Conservation (phyloP, 2,888 invertebrate species). For the Caenorhabditis sp. region DNA sequence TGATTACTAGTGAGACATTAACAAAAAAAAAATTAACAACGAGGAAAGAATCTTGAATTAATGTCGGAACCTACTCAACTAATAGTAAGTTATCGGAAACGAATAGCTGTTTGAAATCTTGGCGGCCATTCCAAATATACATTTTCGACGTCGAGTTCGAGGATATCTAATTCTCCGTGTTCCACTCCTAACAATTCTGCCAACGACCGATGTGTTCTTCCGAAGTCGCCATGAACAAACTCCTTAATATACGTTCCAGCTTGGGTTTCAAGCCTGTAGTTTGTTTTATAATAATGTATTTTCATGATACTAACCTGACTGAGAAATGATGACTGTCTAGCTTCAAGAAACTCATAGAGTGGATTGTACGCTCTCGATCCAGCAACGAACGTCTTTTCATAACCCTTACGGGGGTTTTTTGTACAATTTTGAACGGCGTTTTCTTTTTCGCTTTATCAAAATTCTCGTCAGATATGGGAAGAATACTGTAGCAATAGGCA, state of each 20-base stretch:
- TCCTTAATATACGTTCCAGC: conserved; percentile 89
- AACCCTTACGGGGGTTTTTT: conserved; percentile 72
- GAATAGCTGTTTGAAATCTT: conserved; percentile 24
- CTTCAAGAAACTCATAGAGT: conserved; percentile 64
- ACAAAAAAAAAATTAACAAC: conserved; percentile 23
- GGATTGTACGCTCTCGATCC: conserved; percentile 72
- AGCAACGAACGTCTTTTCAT: conserved; percentile 75
- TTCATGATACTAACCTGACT: conserved; percentile 45
- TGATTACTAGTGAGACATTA: background rate
- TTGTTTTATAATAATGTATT: background rate
- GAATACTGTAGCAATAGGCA: conserved; percentile 74
- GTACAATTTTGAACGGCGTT: conserved; percentile 55
- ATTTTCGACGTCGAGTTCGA: conserved; percentile 90
- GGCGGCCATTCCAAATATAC: conserved; percentile 87
- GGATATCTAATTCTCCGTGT: conserved; percentile 84
- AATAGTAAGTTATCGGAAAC: conserved; percentile 33
- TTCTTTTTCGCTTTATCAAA: conserved; percentile 34
- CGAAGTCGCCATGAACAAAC: conserved; percentile 95
- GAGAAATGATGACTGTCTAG: conserved; percentile 70
- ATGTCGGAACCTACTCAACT: too few relatives aligned
- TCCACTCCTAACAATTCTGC: conserved; percentile 84
- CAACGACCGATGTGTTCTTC: conserved; percentile 86
- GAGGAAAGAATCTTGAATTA: background rate
- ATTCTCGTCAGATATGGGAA: conserved; percentile 60
- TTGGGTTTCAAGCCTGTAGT: conserved; percentile 74